Percentiles rank a stretch among this genome's conserved stretches.
phyloP scores from a whole-genome alignment of 2,113 vertebrate genomes.

The Neomonachus schauinslandi region DNA sequence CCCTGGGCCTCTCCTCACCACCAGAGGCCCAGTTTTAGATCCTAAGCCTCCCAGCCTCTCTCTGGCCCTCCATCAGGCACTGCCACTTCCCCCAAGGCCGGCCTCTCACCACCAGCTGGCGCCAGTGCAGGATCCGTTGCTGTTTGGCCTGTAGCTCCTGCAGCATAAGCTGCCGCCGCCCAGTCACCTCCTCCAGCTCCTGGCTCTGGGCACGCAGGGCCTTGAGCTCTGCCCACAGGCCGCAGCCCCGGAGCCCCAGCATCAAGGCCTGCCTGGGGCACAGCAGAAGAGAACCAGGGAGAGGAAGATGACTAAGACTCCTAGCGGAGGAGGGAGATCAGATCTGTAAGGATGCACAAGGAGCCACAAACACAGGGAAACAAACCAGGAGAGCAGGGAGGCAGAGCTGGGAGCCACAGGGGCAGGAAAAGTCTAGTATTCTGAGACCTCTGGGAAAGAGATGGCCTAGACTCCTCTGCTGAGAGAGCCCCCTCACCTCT shows the following conservation, averaged over 20 bases:
- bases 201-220: slow-evolving; percentile 82
- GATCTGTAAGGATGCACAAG: neutral
- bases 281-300: neutral
- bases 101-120: slow-evolving; percentile 73
- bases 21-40: neutral
- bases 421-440: neutral
- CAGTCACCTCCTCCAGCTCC: slow-evolving; percentile 82
- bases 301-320: neutral
- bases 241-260: slow-evolving; percentile 85
- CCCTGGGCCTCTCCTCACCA: neutral
- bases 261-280: slow-evolving; percentile 85
- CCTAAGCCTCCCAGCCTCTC: neutral
- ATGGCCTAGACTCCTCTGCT: neutral
- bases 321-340: neutral
- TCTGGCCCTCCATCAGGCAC: neutral
- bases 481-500: slow-evolving; percentile 65
- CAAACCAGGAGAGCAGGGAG: neutral
- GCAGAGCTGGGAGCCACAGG: neutral
- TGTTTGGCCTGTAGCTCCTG: slow-evolving; percentile 87
- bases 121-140: slow-evolving; percentile 86
- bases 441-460: neutral
- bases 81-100: neutral
- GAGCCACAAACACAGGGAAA: neutral
- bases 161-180: slow-evolving; percentile 83
- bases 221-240: slow-evolving; percentile 79